Base-by-base conservation (phyloP, 2,888 invertebrate genomes). In the Cerastis leucographa region DNA sequence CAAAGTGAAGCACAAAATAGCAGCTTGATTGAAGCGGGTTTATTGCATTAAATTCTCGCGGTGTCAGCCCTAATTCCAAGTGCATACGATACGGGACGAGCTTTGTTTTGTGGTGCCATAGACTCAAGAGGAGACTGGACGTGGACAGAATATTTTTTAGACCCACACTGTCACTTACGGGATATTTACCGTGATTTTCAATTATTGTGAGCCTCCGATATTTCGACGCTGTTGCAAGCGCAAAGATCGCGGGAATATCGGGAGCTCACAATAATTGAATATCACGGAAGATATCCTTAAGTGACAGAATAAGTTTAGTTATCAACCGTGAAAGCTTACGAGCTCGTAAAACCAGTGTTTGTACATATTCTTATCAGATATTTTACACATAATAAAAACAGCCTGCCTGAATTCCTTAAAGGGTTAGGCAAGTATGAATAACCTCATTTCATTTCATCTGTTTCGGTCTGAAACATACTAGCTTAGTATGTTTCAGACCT, bases 41-140 rank as follows among this genome's bases (percentile, higher is more conserved):
- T 78, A 86, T 74, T 76, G 78, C 66, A 71, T 80, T 85, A 76
- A 80, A 86, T 79, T 84, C 74, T 74, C 80, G 80, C 74, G 14
- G 76, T 75, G 89, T 70, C 89, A 92, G 69, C 92, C 92, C 91
- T 92, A 76, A 56, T 44, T 74, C 71, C 71, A 66, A 83, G 84
- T 85, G 81, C 87, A 89, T 85, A 81, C 76, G 83, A 89, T 91
- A 87, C 86, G 84, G 87, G 89, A 90, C 89, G 78, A 81, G 88
- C 90, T 90, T 91, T 91, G 92, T 91, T 91, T 89, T 89, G 86
- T 83, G 81, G 76, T 76, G 67, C 73, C 78, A 83, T 29, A 87
- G 89, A 86, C 77, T 78, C 54, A 49, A 14, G 82, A 74, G 46
- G 42, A 40, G 80, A 66, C 72, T 87, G 91, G 92, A 83, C 14